Evolutionary conservation across 2,888 invertebrate genomes (phyloP).

Genomic region (Sipunculus nudus): DNA sequence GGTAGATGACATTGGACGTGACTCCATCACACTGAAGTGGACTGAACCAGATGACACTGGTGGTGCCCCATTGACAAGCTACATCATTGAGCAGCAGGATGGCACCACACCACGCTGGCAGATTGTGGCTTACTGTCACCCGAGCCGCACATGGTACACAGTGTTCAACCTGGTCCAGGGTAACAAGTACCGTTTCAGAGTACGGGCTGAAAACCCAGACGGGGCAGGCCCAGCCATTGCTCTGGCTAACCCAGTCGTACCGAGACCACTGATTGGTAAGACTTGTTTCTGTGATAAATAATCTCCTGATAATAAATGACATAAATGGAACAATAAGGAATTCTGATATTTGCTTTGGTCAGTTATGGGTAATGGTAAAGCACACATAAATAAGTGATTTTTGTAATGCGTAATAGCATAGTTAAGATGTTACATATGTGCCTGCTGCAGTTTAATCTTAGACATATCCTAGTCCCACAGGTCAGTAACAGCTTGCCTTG

Average conservation of each 20-base stretch:
- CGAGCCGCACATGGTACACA: constrained; percentile 44
- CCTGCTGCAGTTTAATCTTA: too few relatives aligned
- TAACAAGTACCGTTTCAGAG: constrained; percentile 79
- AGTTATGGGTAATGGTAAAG: too few relatives aligned
- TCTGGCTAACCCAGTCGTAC: constrained; percentile 27
- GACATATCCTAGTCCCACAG: too few relatives aligned
- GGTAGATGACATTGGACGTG: constrained; percentile 51
- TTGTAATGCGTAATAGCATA: too few relatives aligned
- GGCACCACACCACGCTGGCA: constrained; percentile 39
- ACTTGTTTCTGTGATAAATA: background rate
- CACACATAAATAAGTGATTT: too few relatives aligned
- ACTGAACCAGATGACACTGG: constrained; percentile 88
- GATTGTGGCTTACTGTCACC: constrained; percentile 49
- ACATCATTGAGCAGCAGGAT: constrained; percentile 72
- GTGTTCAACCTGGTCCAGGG: constrained; percentile 48
- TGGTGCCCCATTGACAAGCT: constrained; percentile 87
- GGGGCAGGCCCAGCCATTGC: constrained; percentile 68
- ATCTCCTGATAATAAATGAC: too few relatives aligned
- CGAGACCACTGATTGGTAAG: constrained; percentile 29
- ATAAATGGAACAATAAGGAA: too few relatives aligned
- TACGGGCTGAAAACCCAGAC: constrained; percentile 87
- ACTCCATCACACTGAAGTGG: constrained; percentile 79
- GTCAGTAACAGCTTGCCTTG: too few relatives aligned
- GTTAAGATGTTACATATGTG: too few relatives aligned
- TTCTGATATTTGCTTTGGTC: too few relatives aligned